A percentile compares a stretch with the other conserved stretches of the same genome.
These are phyloP conservation scores for Camptogramma bilineatum DNA, from an alignment of 2,888 invertebrate species.

Conservation along the genomic window DNA sequence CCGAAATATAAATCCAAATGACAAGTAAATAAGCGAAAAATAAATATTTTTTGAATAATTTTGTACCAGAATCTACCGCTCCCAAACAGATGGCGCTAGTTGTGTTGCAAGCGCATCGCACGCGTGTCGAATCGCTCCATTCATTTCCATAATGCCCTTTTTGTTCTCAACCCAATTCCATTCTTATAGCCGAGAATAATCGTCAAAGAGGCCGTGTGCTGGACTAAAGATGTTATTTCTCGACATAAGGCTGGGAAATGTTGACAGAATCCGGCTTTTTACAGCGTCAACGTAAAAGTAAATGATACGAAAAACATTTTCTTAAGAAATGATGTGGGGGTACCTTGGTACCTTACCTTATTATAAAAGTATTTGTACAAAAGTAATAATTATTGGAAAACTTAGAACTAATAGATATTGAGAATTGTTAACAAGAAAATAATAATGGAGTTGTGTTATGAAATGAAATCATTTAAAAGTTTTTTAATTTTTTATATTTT, in stretches of 20 bases:
- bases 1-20: too few species aligned
- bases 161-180: constrained; percentile 71
- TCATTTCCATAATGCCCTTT: constrained; percentile 57
- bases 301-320: not conserved
- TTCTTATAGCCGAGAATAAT: constrained; percentile 76
- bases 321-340: not conserved
- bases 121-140: constrained; percentile 46
- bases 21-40: too few species aligned
- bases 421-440: too few species aligned
- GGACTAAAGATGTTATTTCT: constrained; percentile 65
- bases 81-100: constrained; percentile 46
- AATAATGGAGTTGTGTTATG: too few species aligned
- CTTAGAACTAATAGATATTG: too few species aligned
- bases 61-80: constrained; percentile 5
- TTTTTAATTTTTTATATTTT: too few species aligned
- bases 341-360: too few species aligned
- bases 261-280: constrained; percentile 15
- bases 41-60: too few species aligned
- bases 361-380: too few species aligned
- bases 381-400: too few species aligned
- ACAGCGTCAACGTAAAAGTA: not conserved
- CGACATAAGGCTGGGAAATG: constrained; percentile 19
- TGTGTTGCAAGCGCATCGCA: constrained; percentile 37
- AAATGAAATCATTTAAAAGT: too few species aligned
- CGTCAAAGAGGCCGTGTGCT: constrained; percentile 71